phyloP scores from a whole-genome alignment of 2,797 vertebrate genomes.

The Channallabes apus region DNA sequence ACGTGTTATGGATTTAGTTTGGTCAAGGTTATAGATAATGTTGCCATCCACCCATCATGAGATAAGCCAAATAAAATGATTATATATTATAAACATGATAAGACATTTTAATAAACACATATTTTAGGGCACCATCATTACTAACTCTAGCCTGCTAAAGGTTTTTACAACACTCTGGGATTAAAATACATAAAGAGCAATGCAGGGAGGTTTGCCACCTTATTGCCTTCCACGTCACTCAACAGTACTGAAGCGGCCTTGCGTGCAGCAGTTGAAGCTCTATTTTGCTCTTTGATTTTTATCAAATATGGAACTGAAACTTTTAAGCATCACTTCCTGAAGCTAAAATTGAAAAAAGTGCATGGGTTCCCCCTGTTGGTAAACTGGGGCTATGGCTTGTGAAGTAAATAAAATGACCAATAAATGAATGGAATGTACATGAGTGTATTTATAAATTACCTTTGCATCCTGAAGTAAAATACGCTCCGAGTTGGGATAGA shows the following conservation, averaged over 20 bases:
- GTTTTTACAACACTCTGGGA: neutral
- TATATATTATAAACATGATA: neutral
- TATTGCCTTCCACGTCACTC: neutral
- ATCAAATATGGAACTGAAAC: slow-evolving; percentile 6
- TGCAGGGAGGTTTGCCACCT: neutral
- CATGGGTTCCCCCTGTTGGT: slow-evolving; percentile 3
- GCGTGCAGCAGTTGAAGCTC: neutral
- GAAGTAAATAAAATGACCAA: neutral
- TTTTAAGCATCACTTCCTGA: neutral
- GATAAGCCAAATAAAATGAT: neutral
- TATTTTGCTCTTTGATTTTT: neutral
- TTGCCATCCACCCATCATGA: neutral
- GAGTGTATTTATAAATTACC: slow-evolving; percentile 34
- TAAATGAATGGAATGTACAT: neutral
- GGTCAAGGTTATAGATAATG: slow-evolving; percentile 1
- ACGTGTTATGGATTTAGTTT: neutral
- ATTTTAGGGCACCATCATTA: slow-evolving; percentile 3
- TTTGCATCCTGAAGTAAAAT: slow-evolving; percentile 8
- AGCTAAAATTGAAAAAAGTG: neutral
- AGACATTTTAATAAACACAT: neutral
- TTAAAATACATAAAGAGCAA: too few relatives aligned
- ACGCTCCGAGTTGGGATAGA: slow-evolving; percentile 27
- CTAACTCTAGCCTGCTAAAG: neutral
- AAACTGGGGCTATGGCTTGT: neutral
- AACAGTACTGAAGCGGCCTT: neutral